Percentiles rank a stretch among this genome's conserved stretches.
Conservation (phyloP, 2,797 vertebrate genomes). For the Lutjanus campechanus region DNA sequence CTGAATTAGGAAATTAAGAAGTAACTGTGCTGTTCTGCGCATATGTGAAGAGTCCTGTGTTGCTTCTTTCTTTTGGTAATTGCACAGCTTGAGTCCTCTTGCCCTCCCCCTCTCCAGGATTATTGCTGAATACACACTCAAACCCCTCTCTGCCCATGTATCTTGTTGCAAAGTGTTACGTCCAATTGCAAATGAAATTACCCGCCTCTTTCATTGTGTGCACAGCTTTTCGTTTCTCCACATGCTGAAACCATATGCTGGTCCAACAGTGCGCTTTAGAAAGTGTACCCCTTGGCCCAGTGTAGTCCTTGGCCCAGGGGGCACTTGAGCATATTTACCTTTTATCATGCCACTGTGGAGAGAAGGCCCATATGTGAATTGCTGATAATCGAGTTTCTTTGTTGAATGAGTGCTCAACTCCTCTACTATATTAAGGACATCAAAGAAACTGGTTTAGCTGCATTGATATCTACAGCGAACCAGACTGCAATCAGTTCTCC, state of each 20-base stretch:
- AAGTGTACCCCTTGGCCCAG: constrained; percentile 59
- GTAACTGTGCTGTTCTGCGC: constrained; percentile 65
- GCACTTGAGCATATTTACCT: constrained; percentile 77
- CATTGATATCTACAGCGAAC: constrained; percentile 32
- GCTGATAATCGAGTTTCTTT: constrained; percentile 58
- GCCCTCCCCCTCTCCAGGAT: constrained; percentile 62
- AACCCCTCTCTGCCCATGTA: constrained; percentile 56
- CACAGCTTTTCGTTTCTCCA: constrained; percentile 71
- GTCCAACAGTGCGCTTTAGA: constrained; percentile 63
- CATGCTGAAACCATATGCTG: constrained; percentile 76
- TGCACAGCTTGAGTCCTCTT: constrained; percentile 77
- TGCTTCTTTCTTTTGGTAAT: constrained; percentile 74
- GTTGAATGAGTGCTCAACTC: constrained; percentile 35
- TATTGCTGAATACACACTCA: constrained; percentile 73
- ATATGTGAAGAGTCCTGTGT: constrained; percentile 71
- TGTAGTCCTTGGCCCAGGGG: constrained; percentile 68
- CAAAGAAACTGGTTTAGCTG: constrained; percentile 36
- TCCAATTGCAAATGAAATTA: constrained; percentile 81
- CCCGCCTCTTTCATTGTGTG: constrained; percentile 67
- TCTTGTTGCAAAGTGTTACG: constrained; percentile 72
- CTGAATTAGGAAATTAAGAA: constrained; percentile 73
- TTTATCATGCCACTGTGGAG: constrained; percentile 73
- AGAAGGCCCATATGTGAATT: constrained; percentile 65
- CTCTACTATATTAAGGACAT: constrained; percentile 31
- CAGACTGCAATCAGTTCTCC: constrained; percentile 41